phyloP scores from a whole-genome alignment of 2,888 invertebrate genomes.

The Carcina quercana region DNA sequence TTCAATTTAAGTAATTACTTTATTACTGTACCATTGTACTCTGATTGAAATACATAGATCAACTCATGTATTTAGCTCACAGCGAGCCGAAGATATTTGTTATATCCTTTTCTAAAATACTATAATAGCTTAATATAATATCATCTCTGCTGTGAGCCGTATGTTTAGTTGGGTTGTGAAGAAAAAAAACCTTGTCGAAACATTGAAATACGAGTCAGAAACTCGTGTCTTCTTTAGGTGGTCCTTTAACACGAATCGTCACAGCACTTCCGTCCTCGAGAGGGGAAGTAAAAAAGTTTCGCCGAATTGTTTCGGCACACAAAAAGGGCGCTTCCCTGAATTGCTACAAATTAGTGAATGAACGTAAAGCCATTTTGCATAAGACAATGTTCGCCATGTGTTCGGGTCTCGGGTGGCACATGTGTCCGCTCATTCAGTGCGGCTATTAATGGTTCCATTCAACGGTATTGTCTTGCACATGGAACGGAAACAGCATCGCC shows the following conservation, averaged over 20 bases:
- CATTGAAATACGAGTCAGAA: too few species aligned
- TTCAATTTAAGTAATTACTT: too few species aligned
- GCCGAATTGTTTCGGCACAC: constrained; percentile 29
- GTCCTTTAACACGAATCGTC: constrained; percentile 2
- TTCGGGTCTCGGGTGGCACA: constrained; percentile 33
- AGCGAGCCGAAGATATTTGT: too few species aligned
- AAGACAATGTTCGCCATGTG: constrained; percentile 62
- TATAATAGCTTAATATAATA: too few species aligned
- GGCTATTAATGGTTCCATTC: constrained; percentile 69
- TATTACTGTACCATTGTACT: too few species aligned
- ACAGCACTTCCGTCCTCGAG: constrained; percentile 16
- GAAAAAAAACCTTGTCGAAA: too few species aligned
- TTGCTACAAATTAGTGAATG: constrained; percentile 46
- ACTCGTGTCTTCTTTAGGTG: too few species aligned
- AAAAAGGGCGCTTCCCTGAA: constrained; percentile 54
- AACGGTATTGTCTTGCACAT: constrained; percentile 66
- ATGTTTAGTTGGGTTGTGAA: too few species aligned
- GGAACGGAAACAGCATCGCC: constrained; percentile 54
- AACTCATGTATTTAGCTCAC: too few species aligned
- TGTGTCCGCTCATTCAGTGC: constrained; percentile 61
- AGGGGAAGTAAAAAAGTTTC: constrained; percentile 30
- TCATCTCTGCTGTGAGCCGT: too few species aligned
- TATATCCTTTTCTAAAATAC: too few species aligned
- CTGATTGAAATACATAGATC: too few species aligned
- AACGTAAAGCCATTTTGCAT: constrained; percentile 60